Base-by-base conservation (phyloP, 2,797 vertebrate genomes). In the Hydrocynus forskahlii region DNA sequence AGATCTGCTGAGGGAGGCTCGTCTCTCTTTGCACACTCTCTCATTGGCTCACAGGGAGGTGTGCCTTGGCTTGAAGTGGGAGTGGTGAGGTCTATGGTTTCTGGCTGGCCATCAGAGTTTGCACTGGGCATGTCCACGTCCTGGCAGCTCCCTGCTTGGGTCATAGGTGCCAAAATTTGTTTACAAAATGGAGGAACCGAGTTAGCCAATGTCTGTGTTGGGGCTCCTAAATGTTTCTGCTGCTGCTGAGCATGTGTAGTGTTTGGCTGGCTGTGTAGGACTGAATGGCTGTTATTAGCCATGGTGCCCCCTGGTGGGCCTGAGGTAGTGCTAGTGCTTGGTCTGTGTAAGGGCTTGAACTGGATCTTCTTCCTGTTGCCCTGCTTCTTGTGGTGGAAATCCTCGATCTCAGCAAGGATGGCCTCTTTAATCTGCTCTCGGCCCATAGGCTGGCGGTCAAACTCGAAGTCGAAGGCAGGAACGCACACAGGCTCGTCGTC, bases 401-500 rank as follows among this genome's bases (percentile, higher is more conserved):
- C 96, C 70, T 94, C 95, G 29, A 99, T 98, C 89, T 98, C 97
- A 0, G 94, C 94, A 87, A 97, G 91, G 17, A 99, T 98, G 25
- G 97, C 96, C 45, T 96, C 97, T 84, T 97, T 97, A 84, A 99
- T 97, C 90, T 97, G 95, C 68, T 98, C 97, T 55, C 86, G 92
- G 85, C 88, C 93, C 89, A 94, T 91, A 0, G 88, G 89, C 52
- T 94, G 93, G 7, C 94, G 95, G 81, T 98, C 96, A 63, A 98
- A 98, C 82, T 95, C 95, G 88, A 97, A 97, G 90, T 99, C 95
- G 67, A 98, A 97, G 19, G 97, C 96, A 0, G 97, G 97, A 13
- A 97, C 96, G 1, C 97, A 99, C 45, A 96, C 93, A 0, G 97
- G 97, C 88, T 99, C 97, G 0, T 99, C 97, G 0, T 97, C 96